Evolutionary conservation across 2,113 vertebrate species (phyloP).

Genomic region (Xiphophorus hellerii): DNA sequence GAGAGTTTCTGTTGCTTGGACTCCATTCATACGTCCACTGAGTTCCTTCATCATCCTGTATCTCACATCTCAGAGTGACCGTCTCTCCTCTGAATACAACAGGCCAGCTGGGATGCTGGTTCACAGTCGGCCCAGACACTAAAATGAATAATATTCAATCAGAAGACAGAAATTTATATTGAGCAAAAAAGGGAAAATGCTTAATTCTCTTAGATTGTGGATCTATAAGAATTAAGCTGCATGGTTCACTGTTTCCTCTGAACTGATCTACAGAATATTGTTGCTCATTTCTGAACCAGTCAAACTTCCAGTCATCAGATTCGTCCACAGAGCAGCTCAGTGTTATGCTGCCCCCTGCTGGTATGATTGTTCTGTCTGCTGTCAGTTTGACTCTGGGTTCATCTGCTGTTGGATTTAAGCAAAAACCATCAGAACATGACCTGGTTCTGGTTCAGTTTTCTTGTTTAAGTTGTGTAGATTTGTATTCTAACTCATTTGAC

Average conservation of each 20-base stretch:
- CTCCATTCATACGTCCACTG: background rate
- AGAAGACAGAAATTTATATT: too few species aligned
- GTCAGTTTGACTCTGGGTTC: background rate
- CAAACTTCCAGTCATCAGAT: background rate
- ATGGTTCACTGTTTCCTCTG: accelerated
- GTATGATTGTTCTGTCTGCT: background rate
- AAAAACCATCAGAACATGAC: too few species aligned
- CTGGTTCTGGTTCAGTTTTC: too few species aligned
- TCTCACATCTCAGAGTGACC: background rate
- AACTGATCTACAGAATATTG: too few species aligned
- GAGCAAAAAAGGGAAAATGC: too few species aligned
- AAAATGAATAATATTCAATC: too few species aligned
- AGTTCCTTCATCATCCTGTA: background rate
- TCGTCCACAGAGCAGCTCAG: background rate
- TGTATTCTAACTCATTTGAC: too few species aligned
- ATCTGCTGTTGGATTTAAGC: background rate
- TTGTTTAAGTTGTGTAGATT: too few species aligned
- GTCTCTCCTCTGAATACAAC: background rate
- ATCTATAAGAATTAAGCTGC: too few species aligned
- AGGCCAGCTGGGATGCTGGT: background rate
- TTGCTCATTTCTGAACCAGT: background rate
- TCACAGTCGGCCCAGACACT: background rate
- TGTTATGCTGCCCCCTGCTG: background rate
- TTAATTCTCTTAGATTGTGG: too few species aligned
- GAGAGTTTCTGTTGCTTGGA: background rate